phyloP scores from a whole-genome alignment of 2,113 vertebrate species.

The Psittacula cyanocephala region DNA sequence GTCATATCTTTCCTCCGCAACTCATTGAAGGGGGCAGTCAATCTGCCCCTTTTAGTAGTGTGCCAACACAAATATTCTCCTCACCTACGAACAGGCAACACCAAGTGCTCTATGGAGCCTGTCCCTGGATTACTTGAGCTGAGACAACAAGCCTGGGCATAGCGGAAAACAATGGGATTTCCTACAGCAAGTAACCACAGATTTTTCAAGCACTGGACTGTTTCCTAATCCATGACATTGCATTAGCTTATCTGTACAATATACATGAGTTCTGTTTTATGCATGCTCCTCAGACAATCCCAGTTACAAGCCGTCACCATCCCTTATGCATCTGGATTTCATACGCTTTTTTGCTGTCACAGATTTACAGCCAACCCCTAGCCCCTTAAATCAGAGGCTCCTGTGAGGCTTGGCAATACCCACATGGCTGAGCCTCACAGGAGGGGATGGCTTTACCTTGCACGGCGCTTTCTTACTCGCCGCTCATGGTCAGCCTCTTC shows the following conservation, averaged over 20 bases:
- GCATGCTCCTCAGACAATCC: not conserved
- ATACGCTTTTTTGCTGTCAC: not conserved
- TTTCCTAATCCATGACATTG: not conserved
- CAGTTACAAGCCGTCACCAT: not conserved
- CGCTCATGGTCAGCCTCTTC: conserved; percentile 78
- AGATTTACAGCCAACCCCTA: not conserved
- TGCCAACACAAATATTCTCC: not conserved
- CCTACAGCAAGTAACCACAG: not conserved
- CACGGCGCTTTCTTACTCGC: conserved; percentile 76
- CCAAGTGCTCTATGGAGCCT: not conserved
- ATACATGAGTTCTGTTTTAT: not conserved
- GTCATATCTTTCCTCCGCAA: not conserved
- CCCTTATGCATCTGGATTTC: not conserved
- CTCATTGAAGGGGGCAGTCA: not conserved
- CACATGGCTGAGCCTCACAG: fast-evolving
- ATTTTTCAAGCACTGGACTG: not conserved
- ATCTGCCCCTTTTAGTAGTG: not conserved
- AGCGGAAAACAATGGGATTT: not conserved
- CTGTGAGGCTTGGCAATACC: fast-evolving
- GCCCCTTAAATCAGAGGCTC: fast-evolving
- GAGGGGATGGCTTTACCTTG: conserved; percentile 46
- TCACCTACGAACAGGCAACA: not conserved
- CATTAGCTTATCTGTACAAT: not conserved
- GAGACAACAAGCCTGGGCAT: not conserved
- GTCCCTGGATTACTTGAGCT: not conserved